Conservation (phyloP, 2,888 invertebrate genomes). For the Leuctra nigra region DNA sequence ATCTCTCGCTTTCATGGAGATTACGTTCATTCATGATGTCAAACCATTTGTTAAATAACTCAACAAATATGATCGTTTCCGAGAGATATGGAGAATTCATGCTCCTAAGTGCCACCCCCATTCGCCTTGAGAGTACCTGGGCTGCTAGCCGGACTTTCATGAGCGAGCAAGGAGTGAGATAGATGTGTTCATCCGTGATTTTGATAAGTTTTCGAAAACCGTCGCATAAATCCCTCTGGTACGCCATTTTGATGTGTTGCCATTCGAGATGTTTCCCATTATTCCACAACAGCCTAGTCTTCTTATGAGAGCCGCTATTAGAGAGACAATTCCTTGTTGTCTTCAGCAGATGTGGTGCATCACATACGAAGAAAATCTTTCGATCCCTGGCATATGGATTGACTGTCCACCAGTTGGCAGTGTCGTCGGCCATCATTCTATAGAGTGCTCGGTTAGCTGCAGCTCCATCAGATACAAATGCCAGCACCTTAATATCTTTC, state of each 20-base stretch:
- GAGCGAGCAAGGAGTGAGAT: neutral
- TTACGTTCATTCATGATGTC: neutral
- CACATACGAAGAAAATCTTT: no score
- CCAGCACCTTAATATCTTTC: neutral
- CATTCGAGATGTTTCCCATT: neutral
- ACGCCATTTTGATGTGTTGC: neutral
- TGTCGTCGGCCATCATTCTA: neutral
- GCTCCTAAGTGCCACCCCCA: neutral
- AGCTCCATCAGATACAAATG: slow-evolving; percentile 8
- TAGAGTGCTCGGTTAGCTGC: neutral
- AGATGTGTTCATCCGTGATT: neutral
- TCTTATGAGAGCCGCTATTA: neutral
- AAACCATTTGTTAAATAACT: neutral
- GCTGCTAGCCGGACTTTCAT: no score
- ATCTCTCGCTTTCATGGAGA: neutral
- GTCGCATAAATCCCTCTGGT: no score
- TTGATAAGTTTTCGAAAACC: neutral
- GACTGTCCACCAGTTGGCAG: neutral
- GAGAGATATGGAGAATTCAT: neutral
- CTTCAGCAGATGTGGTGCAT: neutral
- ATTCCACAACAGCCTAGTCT: no score
- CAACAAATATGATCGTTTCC: neutral
- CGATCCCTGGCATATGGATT: neutral
- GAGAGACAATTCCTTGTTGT: neutral
- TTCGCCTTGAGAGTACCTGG: neutral